Evolutionary conservation across 2,797 vertebrate genomes (phyloP).

Genomic region (Diplodus puntazzo): DNA sequence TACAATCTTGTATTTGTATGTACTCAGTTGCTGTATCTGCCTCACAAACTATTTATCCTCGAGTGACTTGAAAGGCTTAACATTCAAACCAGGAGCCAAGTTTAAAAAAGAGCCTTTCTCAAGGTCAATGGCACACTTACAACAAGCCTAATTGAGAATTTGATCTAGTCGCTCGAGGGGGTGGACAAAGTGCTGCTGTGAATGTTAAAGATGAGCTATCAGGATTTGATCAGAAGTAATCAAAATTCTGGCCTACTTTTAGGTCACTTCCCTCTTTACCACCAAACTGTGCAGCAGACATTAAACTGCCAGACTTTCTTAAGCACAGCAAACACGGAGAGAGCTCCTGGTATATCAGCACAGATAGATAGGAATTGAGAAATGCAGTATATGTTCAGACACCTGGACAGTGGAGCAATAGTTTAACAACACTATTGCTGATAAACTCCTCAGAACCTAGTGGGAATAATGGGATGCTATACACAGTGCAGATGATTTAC

Average conservation of each 20-base stretch:
- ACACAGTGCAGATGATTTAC: background rate
- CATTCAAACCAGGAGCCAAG: constrained; percentile 69
- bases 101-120: constrained; percentile 58
- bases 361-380: constrained; percentile 30
- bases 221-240: constrained; percentile 76
- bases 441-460: constrained; percentile 2
- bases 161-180: constrained; percentile 78
- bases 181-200: constrained; percentile 70
- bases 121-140: constrained; percentile 79
- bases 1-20: constrained; percentile 11
- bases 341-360: constrained; percentile 15
- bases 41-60: constrained; percentile 62
- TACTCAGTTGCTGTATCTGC: constrained; percentile 13
- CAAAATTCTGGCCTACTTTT: constrained; percentile 74
- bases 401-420: constrained; percentile 1
- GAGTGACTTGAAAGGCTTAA: constrained; percentile 69
- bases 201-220: constrained; percentile 81
- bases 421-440: background rate
- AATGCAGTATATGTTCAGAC: constrained; percentile 22
- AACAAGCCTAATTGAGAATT: constrained; percentile 83
- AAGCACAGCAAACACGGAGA: constrained; percentile 23
- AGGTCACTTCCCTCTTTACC: constrained; percentile 63
- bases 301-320: constrained; percentile 10
- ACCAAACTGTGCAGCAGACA: constrained; percentile 25
- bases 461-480: background rate